Percentiles rank a stretch among this genome's conserved stretches.
These are phyloP conservation scores for Dione juno DNA, from an alignment of 2,888 invertebrate genomes.

Conservation along the genomic window DNA sequence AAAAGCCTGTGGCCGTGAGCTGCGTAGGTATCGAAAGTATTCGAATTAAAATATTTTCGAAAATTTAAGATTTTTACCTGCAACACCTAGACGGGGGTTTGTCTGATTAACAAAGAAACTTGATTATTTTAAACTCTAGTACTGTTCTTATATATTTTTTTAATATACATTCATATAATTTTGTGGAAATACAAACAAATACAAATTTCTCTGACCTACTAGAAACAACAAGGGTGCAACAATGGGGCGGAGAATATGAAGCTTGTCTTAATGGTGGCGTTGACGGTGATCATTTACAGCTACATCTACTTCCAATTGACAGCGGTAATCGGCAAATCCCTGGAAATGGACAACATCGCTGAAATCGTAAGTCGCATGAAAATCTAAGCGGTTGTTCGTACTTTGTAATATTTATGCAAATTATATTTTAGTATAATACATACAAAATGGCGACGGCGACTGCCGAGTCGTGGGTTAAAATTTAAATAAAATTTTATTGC, in stretches of 20 bases:
- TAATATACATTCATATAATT: too few relatives aligned
- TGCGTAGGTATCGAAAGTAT: conserved; percentile 10
- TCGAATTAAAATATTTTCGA: background rate
- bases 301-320: conserved; percentile 11
- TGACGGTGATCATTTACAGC: conserved; percentile 9
- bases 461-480: too few relatives aligned
- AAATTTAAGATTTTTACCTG: background rate
- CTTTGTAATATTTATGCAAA: too few relatives aligned
- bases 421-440: too few relatives aligned
- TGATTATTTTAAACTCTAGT: too few relatives aligned
- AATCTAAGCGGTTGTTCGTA: background rate
- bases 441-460: too few relatives aligned
- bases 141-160: too few relatives aligned
- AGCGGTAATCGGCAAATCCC: background rate
- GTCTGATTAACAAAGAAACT: too few relatives aligned
- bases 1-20: background rate
- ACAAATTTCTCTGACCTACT: background rate
- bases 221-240: background rate
- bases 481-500: too few relatives aligned
- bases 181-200: background rate
- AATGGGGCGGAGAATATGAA: conserved; percentile 4
- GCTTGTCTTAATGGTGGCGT: background rate
- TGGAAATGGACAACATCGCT: background rate
- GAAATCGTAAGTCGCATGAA: background rate
- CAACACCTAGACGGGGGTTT: too few relatives aligned